phyloP scores from a whole-genome alignment of 2,113 vertebrate species.

The Myodes glareolus region DNA sequence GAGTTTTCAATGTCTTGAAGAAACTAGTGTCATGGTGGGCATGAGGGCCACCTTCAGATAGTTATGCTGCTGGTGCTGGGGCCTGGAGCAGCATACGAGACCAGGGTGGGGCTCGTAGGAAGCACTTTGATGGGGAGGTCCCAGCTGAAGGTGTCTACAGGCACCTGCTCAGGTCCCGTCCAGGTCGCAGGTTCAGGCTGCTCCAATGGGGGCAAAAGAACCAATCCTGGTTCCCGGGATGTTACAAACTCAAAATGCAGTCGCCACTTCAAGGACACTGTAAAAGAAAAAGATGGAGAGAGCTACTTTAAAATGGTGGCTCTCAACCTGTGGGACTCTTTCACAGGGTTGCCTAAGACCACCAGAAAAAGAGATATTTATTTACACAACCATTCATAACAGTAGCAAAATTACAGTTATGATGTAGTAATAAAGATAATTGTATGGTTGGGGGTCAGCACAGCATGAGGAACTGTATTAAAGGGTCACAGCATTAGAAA shows the following conservation, averaged over 20 bases:
- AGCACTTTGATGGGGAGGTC: conserved; percentile 97
- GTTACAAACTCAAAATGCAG: conserved; percentile 98
- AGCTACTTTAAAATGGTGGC: background rate
- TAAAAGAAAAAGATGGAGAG: background rate
- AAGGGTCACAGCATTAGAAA: background rate
- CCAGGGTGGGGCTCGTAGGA: conserved; percentile 95
- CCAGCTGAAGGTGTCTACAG: conserved; percentile 99
- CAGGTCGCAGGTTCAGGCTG: conserved; percentile 92
- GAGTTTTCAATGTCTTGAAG: conserved; percentile 30
- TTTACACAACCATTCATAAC: background rate
- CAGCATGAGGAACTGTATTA: background rate
- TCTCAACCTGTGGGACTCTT: background rate
- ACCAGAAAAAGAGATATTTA: background rate
- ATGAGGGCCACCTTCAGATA: conserved; percentile 86
- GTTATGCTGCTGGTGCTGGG: conserved; percentile 94
- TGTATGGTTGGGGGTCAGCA: background rate
- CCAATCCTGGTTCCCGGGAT: conserved; percentile 89
- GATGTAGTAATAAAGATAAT: background rate
- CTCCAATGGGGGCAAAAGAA: conserved; percentile 90
- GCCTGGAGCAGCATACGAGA: conserved; percentile 94
- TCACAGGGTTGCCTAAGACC: background rate
- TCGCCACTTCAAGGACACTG: conserved; percentile 92
- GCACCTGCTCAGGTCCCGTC: conserved; percentile 93
- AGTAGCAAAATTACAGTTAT: background rate
- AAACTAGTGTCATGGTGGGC: background rate